Percentiles rank a stretch among this genome's conserved stretches.
These are phyloP conservation scores for Muscicapa adusta DNA, from an alignment of 2,113 vertebrate species.

Conservation along the genomic window DNA sequence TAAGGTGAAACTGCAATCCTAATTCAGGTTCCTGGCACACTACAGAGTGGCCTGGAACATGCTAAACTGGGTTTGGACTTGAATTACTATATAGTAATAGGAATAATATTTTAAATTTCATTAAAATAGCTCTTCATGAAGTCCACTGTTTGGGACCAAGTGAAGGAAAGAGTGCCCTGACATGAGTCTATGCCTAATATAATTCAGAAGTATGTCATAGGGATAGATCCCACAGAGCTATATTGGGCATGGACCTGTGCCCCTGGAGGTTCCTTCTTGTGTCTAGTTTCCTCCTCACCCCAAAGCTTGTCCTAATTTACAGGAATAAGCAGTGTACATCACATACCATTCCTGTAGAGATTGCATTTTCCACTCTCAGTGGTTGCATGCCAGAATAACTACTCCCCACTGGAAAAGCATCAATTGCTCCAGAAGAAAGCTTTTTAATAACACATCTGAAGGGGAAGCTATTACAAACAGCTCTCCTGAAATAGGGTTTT, in stretches of 20 bases:
- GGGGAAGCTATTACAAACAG: neutral
- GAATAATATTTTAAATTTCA: neutral
- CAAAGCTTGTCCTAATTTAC: neutral
- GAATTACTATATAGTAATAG: neutral
- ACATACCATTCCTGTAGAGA: neutral
- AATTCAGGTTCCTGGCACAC: neutral
- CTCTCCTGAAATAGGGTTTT: neutral
- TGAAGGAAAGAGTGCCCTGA: neutral
- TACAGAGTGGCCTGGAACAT: neutral
- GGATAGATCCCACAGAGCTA: neutral
- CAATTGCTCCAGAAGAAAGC: neutral
- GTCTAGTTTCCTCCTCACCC: neutral
- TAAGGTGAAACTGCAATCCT: neutral
- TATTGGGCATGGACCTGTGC: neutral
- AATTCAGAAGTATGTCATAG: neutral
- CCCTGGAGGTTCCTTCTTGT: neutral
- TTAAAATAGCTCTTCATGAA: neutral
- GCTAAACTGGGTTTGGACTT: neutral
- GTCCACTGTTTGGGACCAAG: neutral
- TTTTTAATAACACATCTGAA: slow-evolving; percentile 17
- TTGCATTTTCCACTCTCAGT: neutral
- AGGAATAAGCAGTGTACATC: neutral
- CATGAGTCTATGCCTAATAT: neutral
- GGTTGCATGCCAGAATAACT: neutral
- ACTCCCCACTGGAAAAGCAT: neutral